Conservation (phyloP, 53 echinoderm and acorn worm genomes). For the Paracentrotus lividus region DNA sequence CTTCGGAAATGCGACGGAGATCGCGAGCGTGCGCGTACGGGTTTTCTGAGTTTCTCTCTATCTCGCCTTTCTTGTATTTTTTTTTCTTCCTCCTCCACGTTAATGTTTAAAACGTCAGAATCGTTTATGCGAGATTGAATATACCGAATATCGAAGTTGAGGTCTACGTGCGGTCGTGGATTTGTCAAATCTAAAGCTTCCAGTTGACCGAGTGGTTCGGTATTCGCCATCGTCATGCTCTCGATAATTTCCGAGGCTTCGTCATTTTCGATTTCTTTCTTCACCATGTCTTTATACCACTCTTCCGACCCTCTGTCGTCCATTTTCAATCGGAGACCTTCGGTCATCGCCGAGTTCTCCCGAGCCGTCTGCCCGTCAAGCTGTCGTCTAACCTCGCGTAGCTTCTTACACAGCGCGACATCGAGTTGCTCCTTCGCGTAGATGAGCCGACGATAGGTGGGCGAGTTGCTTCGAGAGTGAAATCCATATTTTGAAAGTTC, state of each 20-base stretch:
- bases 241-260: slow-evolving; percentile 45
- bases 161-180: slow-evolving; percentile 46
- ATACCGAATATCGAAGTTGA: slow-evolving; percentile 57
- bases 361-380: slow-evolving; percentile 72
- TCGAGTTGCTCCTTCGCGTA: slow-evolving; percentile 61
- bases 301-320: background rate
- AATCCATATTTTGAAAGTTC: slow-evolving; percentile 67
- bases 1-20: slow-evolving; percentile 54
- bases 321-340: slow-evolving; percentile 7
- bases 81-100: slow-evolving; percentile 68
- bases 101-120: slow-evolving; percentile 30
- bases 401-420: slow-evolving; percentile 50
- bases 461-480: slow-evolving; percentile 73
- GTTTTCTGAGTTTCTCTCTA: slow-evolving; percentile 8
- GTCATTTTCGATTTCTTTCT: slow-evolving; percentile 52
- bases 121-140: slow-evolving; percentile 60
- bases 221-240: slow-evolving; percentile 49
- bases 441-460: slow-evolving; percentile 72
- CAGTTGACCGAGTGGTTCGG: background rate
- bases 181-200: slow-evolving; percentile 5
- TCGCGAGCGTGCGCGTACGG: slow-evolving; percentile 24
- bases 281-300: slow-evolving; percentile 61
- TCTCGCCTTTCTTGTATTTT: slow-evolving; percentile 29
- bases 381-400: slow-evolving; percentile 47
- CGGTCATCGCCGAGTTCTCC: slow-evolving; percentile 67